These are phyloP conservation scores for Clunio marinus DNA, from an alignment of 2,888 invertebrate genomes.

Conservation along the genomic window DNA sequence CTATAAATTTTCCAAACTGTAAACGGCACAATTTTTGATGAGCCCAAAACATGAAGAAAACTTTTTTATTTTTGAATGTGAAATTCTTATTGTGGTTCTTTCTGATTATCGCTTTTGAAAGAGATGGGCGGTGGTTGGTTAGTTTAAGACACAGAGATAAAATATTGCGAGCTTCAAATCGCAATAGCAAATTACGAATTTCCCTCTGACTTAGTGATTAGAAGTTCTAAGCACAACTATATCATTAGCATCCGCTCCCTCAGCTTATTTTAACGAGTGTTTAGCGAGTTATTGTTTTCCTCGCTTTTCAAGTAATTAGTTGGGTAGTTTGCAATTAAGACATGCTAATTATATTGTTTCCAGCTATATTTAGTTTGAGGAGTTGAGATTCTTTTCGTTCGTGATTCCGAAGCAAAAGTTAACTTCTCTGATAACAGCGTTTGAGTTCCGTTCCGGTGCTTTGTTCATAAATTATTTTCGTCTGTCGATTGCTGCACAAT, in stretches of 20 bases:
- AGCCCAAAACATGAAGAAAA: too few species aligned
- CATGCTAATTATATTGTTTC: not conserved
- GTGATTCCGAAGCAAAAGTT: too few species aligned
- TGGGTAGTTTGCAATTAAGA: slow-evolving; percentile 4
- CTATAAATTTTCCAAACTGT: too few species aligned
- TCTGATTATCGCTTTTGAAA: not conserved
- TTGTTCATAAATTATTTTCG: too few species aligned
- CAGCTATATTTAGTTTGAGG: too few species aligned
- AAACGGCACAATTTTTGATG: too few species aligned
- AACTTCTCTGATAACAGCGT: too few species aligned
- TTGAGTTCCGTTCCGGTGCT: too few species aligned
- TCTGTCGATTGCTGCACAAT: too few species aligned
- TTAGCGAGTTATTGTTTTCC: slow-evolving; percentile 10
- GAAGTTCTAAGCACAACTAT: not conserved
- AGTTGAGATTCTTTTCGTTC: not conserved
- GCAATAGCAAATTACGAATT: not conserved
- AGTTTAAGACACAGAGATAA: not conserved
- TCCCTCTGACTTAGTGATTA: not conserved
- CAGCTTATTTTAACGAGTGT: too few species aligned
- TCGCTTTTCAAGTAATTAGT: not conserved
- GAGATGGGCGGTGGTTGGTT: not conserved
- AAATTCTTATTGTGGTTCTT: too few species aligned
- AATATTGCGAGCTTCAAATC: not conserved
- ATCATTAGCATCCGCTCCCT: slow-evolving; percentile 4
- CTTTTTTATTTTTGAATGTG: too few species aligned